Evolutionary conservation across 2,113 vertebrate species (phyloP), one percentile per base, ranked within the genome.

Genomic region (Oreochromis spilurus): DNA sequence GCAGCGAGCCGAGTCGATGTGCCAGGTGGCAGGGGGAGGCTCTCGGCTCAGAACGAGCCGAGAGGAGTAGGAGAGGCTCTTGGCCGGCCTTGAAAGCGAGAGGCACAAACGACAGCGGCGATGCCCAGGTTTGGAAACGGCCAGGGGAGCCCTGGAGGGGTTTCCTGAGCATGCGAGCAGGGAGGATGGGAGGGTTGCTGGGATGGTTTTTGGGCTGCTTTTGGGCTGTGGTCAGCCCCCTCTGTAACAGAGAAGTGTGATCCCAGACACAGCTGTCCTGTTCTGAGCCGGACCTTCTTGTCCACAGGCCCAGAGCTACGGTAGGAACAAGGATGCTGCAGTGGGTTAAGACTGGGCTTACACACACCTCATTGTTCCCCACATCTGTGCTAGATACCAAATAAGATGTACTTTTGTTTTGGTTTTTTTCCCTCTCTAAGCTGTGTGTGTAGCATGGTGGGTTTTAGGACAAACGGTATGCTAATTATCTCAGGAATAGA

Each of bases 11-110:
- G 90, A 87, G 90, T 83, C 62, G 24, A 40, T 19, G 84, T 93
- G 94, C 95, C 95, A 95, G 94, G 95, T 95, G 94, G 94, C 91
- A 91, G 91, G 77, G 83, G 90, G 90, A 88, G 89, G 88, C 89
- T 92, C 92, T 93, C 88, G 89, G 94, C 93, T 93, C 92, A 93
- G 89, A 92, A 87, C 55, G 81, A 91, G 92, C 84, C 81, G 70
- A 86, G 72, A 87, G 53, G 85, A 87, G 90, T 87, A 89, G 91
- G 93, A 95, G 94, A 94, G 89, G 89, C 91, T 93, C 91, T 95
- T 96, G 95, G 95, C 93, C 85, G 92, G 91, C 94, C 92, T 94
- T 95, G 94, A 95, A 95, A 95, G 95, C 83, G 84, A 92, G 93
- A 93, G 91, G 91, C 93, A 92, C 91, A 93, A 93, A 92, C 93